phyloP scores from a whole-genome alignment of 2,113 vertebrate species.

The Falco punctatus region DNA sequence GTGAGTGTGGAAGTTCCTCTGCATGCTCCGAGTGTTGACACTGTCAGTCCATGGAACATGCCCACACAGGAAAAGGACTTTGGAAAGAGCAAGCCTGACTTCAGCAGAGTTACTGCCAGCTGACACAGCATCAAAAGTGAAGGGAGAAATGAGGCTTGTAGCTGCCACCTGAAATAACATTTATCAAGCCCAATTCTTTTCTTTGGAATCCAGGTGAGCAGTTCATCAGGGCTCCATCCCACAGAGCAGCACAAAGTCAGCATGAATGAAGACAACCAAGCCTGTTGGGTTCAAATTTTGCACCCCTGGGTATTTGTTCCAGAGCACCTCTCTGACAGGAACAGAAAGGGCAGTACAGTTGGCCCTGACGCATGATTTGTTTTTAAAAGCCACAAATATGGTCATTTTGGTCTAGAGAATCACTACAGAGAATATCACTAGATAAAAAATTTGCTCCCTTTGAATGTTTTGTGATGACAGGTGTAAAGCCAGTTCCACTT shows the following conservation, averaged over 20 bases:
- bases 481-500: conserved; percentile 16
- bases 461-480: background rate
- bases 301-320: background rate
- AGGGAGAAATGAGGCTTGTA: background rate
- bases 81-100: background rate
- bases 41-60: background rate
- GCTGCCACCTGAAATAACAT: conserved; percentile 32
- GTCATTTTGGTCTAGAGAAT: background rate
- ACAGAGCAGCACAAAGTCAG: background rate
- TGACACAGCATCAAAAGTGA: background rate
- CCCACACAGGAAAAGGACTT: background rate
- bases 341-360: background rate
- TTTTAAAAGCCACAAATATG: background rate
- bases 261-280: background rate
- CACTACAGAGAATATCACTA: background rate
- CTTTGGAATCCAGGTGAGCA: background rate
- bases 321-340: background rate
- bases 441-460: background rate
- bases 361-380: background rate
- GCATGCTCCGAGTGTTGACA: background rate
- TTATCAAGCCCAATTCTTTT: background rate
- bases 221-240: background rate
- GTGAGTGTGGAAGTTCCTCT: background rate
- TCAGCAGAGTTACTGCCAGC: background rate
- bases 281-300: background rate